Evolutionary conservation across 1,140 invertebrate species (phyloP), one percentile per base, ranked within the genome.

Genomic region (Matsumurasca onukii): DNA sequence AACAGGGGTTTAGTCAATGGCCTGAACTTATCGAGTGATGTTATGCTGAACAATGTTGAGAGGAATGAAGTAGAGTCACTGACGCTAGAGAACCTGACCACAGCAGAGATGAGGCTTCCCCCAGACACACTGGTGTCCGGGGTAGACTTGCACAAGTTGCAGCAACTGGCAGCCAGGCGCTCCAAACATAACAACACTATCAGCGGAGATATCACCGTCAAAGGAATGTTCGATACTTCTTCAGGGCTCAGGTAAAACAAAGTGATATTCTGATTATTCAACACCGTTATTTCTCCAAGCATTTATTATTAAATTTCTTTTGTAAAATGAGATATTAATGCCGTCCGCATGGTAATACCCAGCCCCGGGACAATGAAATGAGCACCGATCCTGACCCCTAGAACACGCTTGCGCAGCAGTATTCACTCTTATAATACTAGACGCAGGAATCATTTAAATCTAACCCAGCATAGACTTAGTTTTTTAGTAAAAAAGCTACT

Each of bases 51-150:
- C 5, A 72, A 77, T 62, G 64, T 69, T 1, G 3, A 70, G 57
- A 20, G 63, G 17, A 78, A 75, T 67, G 39, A 73, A 5, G 49
- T 80, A 1, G 74, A 68, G 15, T 77, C 73, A n/a, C 78, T 75
- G 67, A 70, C 39, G 3, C 48, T 79, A 31, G 5, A 61, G 2
- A 25, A 66, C 24, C 66, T 79, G 24, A 52, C 2, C 9, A 66
- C 70, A 3, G 66, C 63, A 20, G 48, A 76, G 31, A 22, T 67
- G 30, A 31, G 9, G 15, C 24, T 67, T 15, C 48, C 48, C 3
- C n/a, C 65, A 30, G 48, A 49, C 3, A 22, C 62, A 9, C n/a
- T 17, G n/a, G 3, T 69, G 31, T 20, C 62, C 22, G 45, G 30
- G 12, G 45, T 69, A 1, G 61, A 64, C 30, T 12, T 55, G 1